Base-by-base conservation (phyloP, 2,888 invertebrate species). In the Cyclophora albipunctata region DNA sequence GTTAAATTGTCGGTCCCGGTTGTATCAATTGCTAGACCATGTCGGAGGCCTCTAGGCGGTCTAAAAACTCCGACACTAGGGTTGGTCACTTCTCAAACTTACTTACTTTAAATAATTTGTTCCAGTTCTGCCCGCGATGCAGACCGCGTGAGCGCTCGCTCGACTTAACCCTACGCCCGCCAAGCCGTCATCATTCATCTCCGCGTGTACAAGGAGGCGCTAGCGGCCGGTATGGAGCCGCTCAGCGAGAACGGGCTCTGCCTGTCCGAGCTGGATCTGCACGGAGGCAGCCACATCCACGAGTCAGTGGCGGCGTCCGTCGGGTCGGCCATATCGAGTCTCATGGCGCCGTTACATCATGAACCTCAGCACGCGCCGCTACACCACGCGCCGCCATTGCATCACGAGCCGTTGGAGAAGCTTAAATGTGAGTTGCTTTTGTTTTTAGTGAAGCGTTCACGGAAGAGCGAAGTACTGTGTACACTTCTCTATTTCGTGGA, bases 391-490 rank as follows among this genome's bases (percentile, higher is more conserved):
- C 91, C 91, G 46, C 91, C 91, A 0, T 86, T 91, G 7, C 89
- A 91, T 33, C 93, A 93, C 62, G 94, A 94, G 71, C 94, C 94
- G 4, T 75, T 94, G 55, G 94, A 94, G 86, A 94, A 94, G 76
- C 90, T 94, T 53, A 94, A 94, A 91, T 90, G 94, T 93, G 87
- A 93, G 93, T 92, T 20, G 52, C 47, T 43, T 49, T 37, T 5
- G 37, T 37, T 37, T 37, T 20, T 20, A 20, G 20, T 20, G 20
- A 20, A 20, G n/a, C 20, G 20, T 20, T 20, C 20, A 20, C 20
- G 20, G 20, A 20, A 20, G 20, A 20, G 20, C 20, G 1, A 20
- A 20, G 20, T 20, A 20, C 20, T 20, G 20, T 20, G 20, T 20
- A 20, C 20, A 20, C 20, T 20, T 20, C 20, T 20, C 20, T 20